Evolutionary conservation across 2,113 vertebrate species (phyloP).

Genomic region (Ramphastos sulfuratus): DNA sequence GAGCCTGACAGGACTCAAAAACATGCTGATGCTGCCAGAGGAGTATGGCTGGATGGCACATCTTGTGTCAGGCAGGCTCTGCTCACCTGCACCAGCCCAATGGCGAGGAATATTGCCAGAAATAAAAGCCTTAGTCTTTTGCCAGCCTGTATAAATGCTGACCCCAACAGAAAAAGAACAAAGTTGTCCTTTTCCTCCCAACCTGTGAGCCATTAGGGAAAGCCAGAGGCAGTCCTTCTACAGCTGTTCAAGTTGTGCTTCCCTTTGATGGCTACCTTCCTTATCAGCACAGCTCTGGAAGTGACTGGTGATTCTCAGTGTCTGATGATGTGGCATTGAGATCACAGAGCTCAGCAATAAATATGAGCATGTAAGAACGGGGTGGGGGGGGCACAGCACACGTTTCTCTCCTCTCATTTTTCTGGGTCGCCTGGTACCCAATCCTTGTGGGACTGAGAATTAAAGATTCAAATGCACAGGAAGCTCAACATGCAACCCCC

Average conservation of each 20-base stretch:
- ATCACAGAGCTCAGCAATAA: not conserved
- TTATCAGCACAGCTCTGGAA: not conserved
- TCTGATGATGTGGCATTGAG: not conserved
- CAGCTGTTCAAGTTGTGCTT: not conserved
- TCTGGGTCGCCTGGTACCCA: not conserved
- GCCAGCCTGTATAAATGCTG: not conserved
- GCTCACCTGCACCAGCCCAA: not conserved
- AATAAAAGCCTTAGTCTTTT: not conserved
- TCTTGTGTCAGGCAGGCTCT: not conserved
- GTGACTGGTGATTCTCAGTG: not conserved
- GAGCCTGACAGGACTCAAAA: not conserved
- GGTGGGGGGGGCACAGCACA: not conserved
- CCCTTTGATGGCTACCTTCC: not conserved
- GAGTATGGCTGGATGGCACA: not conserved
- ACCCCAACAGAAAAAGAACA: not conserved
- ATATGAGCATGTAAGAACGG: accelerated
- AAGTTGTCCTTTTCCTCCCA: not conserved
- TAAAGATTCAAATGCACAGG: not conserved
- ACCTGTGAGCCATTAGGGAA: not conserved
- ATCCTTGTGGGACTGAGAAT: not conserved
- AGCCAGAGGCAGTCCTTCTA: not conserved
- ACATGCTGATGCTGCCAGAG: not conserved
- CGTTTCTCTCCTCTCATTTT: not conserved
- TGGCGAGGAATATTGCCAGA: not conserved
- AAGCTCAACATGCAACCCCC: not conserved